phyloP scores from a whole-genome alignment of 2,888 invertebrate species.

The Lysandra bellargus region DNA sequence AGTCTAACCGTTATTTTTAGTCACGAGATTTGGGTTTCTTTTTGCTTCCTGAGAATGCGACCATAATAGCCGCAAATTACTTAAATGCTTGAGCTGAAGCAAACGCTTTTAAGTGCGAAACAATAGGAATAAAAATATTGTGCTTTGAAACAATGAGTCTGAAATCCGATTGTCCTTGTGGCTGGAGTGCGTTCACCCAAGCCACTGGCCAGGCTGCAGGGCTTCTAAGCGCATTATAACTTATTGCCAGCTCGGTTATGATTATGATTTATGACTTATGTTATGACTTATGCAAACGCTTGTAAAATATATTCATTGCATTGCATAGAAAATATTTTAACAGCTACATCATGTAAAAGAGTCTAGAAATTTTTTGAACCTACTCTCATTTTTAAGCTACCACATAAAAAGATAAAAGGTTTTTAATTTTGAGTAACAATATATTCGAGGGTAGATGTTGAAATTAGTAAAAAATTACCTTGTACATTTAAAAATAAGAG shows the following conservation, averaged over 20 bases:
- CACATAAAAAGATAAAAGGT: too few relatives aligned
- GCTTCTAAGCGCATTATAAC: constrained; percentile 17
- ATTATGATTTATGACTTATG: background rate
- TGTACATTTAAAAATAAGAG: too few relatives aligned
- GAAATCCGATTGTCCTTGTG: constrained; percentile 14
- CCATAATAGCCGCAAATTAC: too few relatives aligned
- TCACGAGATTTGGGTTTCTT: background rate
- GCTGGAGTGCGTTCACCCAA: constrained; percentile 6
- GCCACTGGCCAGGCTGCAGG: background rate
- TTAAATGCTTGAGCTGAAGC: background rate
- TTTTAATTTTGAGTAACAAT: too few relatives aligned
- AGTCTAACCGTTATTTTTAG: too few relatives aligned
- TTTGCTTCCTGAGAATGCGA: too few relatives aligned
- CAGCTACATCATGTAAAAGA: too few relatives aligned
- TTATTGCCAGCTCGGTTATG: background rate
- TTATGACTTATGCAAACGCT: background rate
- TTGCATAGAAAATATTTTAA: background rate
- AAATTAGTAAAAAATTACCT: too few relatives aligned
- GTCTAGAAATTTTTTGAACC: too few relatives aligned
- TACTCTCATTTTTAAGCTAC: too few relatives aligned
- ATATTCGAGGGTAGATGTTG: too few relatives aligned
- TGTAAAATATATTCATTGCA: background rate
- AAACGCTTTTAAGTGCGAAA: background rate
- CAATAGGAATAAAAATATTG: background rate
- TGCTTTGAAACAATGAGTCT: constrained; percentile 9